Conservation (phyloP, 2,888 invertebrate genomes). For the Cylindroiulus punctatus region DNA sequence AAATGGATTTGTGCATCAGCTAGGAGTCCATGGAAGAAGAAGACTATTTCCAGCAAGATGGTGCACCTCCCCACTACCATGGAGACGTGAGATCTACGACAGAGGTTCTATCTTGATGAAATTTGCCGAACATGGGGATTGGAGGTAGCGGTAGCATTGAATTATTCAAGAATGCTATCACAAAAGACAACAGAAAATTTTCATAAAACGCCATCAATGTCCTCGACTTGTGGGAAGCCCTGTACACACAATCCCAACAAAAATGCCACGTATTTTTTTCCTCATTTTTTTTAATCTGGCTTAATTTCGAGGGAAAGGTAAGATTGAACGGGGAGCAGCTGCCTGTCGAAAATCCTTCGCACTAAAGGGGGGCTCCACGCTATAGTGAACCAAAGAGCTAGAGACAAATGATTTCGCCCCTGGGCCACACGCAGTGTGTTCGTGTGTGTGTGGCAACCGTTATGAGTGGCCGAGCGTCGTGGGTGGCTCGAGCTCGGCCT, state of each 20-base stretch:
- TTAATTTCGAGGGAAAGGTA: background rate
- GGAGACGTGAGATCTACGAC: too few relatives aligned
- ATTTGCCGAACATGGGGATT: too few relatives aligned
- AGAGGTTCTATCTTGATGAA: too few relatives aligned
- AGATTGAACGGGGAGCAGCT: background rate
- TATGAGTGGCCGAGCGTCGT: background rate
- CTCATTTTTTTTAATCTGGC: background rate
- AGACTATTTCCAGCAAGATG: too few relatives aligned
- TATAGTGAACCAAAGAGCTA: too few relatives aligned
- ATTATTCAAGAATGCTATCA: too few relatives aligned
- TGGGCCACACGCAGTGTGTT: background rate
- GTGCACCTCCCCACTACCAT: too few relatives aligned
- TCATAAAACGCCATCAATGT: too few relatives aligned
- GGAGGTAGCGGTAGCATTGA: too few relatives aligned
- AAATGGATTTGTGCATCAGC: too few relatives aligned
- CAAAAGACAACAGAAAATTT: too few relatives aligned
- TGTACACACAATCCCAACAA: background rate
- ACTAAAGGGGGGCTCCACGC: background rate
- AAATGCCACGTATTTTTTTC: background rate
- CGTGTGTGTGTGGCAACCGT: constrained; percentile 1
- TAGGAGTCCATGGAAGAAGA: too few relatives aligned
- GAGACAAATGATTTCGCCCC: constrained; percentile 1
- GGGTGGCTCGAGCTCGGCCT: background rate
- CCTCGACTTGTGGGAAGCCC: background rate
- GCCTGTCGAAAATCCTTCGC: background rate